Evolutionary conservation across 2,113 vertebrate species (phyloP), one percentile per base, ranked within the genome.

Genomic region (Lycocorax pyrrhopterus): DNA sequence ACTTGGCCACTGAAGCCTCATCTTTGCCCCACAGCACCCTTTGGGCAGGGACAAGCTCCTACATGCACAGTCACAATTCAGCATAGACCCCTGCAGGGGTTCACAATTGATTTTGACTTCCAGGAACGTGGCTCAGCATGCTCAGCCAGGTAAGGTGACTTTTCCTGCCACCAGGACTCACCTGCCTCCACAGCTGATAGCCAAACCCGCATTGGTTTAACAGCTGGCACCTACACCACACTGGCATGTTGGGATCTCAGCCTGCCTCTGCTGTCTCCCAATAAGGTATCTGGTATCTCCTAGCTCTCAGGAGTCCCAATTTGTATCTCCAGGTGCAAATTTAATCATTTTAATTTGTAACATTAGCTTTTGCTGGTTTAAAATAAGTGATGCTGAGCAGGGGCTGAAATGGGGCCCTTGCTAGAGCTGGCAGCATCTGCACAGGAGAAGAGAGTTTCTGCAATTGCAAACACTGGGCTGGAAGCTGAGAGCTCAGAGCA

Each of bases 21-120:
- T 6, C 33, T 59, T 22, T 29, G 43, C 26, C 37, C 51, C 83
- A 15, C 9, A 7, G 22, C 41, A 11, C 29, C 44, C 29, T 49
- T 10, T 6, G 51, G 60, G 68, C 44, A 77, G 60, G 60, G 27
- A 21, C 53, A 15, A 15, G 11, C n/a, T 71, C 32, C 56, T 19
- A 1, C 21, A 6, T 1, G 12, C 16, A 23, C 33, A 15, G 10
- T 4, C 29, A 49, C 1, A 0, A 4, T 4, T 26, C 41, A 10
- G 41, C 37, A 25, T 2, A 72, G 67, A 49, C 8, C 81, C 67
- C 72, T 25, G 1, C 4, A 5, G 76, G 49, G 52, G 2, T 3
- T 30, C 52, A 39, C 2, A 0, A 7, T 0, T 4, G 60, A 23
- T 32, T 72, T 23, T 18, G 35, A 18, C 37, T 85, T 10, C 51